Percentiles rank a stretch among this genome's conserved stretches.
Evolutionary conservation across 2,888 invertebrate genomes (phyloP).

Genomic region (Drosophila kokeensis): DNA sequence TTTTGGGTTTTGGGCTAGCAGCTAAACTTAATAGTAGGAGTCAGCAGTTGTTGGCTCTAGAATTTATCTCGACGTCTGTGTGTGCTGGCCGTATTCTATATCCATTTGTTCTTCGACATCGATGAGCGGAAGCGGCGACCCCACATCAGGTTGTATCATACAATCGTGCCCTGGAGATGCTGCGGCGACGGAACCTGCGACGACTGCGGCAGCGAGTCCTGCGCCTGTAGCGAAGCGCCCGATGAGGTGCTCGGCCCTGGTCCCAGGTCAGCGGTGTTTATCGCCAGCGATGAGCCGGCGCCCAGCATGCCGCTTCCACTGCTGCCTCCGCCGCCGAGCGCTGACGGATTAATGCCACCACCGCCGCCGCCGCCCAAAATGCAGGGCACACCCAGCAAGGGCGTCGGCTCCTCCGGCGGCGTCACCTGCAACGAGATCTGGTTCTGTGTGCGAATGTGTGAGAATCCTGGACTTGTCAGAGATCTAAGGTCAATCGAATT

Average conservation of each 20-base stretch:
- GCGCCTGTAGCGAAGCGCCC: constrained; percentile 86
- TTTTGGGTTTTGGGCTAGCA: constrained; percentile 35
- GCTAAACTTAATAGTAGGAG: constrained; percentile 29
- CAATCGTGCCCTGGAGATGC: constrained; percentile 94
- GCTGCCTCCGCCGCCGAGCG: constrained; percentile 74
- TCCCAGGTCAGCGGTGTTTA: constrained; percentile 82
- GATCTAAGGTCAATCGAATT: background rate
- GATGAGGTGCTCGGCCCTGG: constrained; percentile 85
- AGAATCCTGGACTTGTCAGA: background rate
- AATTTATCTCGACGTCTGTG: constrained; percentile 75
- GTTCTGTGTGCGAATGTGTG: constrained; percentile 59
- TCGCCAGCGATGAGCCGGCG: constrained; percentile 83
- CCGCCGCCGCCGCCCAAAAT: constrained; percentile 76
- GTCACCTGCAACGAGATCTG: constrained; percentile 86
- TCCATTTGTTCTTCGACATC: constrained; percentile 87
- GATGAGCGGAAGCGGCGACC: constrained; percentile 94
- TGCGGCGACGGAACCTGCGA: constrained; percentile 86
- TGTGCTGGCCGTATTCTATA: constrained; percentile 82
- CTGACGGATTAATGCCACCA: constrained; percentile 85
- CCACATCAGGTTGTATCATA: constrained; percentile 98
- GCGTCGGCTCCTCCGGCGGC: constrained; percentile 88
- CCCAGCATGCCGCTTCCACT: constrained; percentile 75
- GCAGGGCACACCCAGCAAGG: constrained; percentile 84
- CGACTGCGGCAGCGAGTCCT: constrained; percentile 74
- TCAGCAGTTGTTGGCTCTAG: constrained; percentile 30